Conservation (phyloP, 2,113 vertebrate genomes). For the Pangasianodon hypophthalmus region DNA sequence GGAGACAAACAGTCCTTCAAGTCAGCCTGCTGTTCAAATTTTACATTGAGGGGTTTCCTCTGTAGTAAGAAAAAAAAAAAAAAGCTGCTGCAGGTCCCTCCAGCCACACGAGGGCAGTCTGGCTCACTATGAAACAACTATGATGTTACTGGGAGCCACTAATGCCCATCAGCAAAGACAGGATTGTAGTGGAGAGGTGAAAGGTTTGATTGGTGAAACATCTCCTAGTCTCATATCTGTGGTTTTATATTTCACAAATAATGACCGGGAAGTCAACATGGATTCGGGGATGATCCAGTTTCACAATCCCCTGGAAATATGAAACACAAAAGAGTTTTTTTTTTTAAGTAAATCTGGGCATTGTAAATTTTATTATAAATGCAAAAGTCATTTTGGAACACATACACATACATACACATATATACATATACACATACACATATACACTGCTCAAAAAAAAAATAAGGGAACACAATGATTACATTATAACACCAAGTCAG, state of each 20-base stretch:
- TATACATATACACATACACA: no score
- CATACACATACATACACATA: not conserved
- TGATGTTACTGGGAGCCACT: not conserved
- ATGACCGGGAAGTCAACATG: conserved; percentile 96
- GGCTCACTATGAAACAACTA: conserved; percentile 28
- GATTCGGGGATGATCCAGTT: conserved; percentile 91
- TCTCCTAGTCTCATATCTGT: conserved; percentile 39
- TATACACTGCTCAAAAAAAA: no score
- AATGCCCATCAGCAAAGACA: not conserved
- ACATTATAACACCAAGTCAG: no score
- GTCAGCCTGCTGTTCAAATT: conserved; percentile 1
- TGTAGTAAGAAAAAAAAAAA: not conserved
- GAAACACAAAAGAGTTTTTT: not conserved
- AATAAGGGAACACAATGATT: no score
- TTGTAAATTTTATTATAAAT: not conserved
- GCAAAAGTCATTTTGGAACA: not conserved
- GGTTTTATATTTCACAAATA: conserved; percentile 89
- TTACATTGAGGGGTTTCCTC: not conserved
- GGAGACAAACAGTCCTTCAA: not conserved
- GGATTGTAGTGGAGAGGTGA: conserved; percentile 14
- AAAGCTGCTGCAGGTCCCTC: conserved; percentile 28
- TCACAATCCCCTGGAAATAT: conserved; percentile 86
- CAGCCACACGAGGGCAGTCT: conserved; percentile 55
- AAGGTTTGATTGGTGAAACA: conserved; percentile 20
- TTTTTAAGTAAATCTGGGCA: not conserved